Evolutionary conservation across 2,797 vertebrate species (phyloP).

Genomic region (Geotrypetes seraphini): DNA sequence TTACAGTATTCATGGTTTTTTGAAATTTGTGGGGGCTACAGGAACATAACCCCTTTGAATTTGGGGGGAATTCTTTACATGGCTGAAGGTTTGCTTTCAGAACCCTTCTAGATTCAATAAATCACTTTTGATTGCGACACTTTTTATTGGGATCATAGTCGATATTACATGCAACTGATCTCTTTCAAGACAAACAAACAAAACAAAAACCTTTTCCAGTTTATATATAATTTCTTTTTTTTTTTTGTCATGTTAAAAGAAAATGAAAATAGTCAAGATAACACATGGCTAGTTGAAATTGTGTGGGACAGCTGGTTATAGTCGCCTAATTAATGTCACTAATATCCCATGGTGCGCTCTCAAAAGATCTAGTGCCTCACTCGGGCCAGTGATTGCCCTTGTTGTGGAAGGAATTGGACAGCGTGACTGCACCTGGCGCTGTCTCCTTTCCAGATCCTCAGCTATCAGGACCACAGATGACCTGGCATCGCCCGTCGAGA

Average conservation of each 20-base stretch:
- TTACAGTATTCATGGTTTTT: no score
- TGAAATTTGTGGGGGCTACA: no score
- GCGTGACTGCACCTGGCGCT: neutral
- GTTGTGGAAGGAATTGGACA: neutral
- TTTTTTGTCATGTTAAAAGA: constrained; percentile 2
- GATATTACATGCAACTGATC: no score
- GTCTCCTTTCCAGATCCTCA: neutral
- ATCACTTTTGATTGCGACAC: no score
- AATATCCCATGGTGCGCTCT: neutral
- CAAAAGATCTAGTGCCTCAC: neutral
- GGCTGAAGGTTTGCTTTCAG: no score
- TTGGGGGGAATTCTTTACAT: no score
- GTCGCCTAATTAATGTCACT: constrained; percentile 5
- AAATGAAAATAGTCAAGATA: neutral
- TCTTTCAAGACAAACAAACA: neutral
- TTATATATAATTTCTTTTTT: neutral
- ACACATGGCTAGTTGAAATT: constrained; percentile 4
- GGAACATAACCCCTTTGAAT: no score
- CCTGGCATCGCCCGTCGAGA: neutral
- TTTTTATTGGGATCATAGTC: no score
- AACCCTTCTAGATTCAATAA: no score
- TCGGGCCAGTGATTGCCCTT: neutral
- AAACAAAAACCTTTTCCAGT: constrained; percentile 1
- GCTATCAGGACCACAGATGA: neutral
- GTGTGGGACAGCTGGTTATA: constrained; percentile 2